Base-by-base conservation (phyloP, 2,888 invertebrate species). In the Leucophenga maculata region DNA sequence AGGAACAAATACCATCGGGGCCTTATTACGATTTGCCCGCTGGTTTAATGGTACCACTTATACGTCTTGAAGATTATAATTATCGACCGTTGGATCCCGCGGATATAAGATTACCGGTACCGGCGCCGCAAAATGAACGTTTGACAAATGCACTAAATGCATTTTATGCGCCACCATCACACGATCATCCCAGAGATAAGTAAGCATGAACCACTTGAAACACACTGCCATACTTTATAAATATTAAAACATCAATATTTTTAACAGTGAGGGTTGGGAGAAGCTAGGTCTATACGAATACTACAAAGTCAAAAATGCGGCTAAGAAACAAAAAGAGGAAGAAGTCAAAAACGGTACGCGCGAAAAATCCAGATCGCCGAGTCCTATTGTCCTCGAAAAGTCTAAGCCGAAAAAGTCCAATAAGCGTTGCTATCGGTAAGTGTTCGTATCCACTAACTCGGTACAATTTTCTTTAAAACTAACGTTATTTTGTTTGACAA, bases 1-100 rank as follows among this genome's bases (percentile, higher is more conserved):
- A 95, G 79, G 95, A 95, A 73, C 89, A 95, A 75, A 93, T 95
- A 89, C 98, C 98, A 31, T 94, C 95, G 31, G 94, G 96, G 79
- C 97, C 98, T 65, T 99, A 99, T 88, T 99, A 95, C 87, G 98
- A 99, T 87, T 90, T 99, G 75, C 99, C 99, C 1, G 98, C 99
- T 68, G 99, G 98, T 57, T 91, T 99, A 20, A 98, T 99, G 94
- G 97, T 98, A 69, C 97, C 98, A n/a, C 91, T 98, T 14, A 95
- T 99, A 72, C 95, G 95, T 91, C 89, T 97, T 78, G 97, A 97
- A 89, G 97, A 98, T 83, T 93, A 94, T 82, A 93, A 93, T 83
- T 99, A 98, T 89, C 94, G 93, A 82, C 92, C 98, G 0, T 89
- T 99, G 74, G 96, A 99, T 89, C 96, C 98, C 0, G 93, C 93